These are phyloP conservation scores for Synanthedon myopaeformis DNA, from an alignment of 2,888 invertebrate genomes.

Conservation along the genomic window DNA sequence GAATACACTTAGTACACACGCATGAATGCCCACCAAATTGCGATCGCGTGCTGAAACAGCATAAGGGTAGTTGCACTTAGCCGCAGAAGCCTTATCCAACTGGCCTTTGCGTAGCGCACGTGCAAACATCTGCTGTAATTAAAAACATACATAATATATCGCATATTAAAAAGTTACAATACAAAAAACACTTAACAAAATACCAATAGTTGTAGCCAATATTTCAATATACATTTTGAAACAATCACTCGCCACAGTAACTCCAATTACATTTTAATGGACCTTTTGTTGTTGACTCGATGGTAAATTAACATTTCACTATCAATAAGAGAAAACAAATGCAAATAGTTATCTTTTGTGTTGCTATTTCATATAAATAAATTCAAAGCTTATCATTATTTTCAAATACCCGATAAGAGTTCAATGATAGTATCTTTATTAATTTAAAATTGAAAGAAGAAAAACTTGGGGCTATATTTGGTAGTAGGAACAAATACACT, in stretches of 20 bases:
- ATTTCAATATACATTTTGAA: background rate
- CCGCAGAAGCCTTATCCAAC: constrained; percentile 39
- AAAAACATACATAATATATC: background rate
- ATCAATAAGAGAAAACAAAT: too few species aligned
- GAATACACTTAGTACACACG: background rate
- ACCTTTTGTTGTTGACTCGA: background rate
- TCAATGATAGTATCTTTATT: too few species aligned
- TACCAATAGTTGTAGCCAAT: background rate
- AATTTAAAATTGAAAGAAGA: too few species aligned
- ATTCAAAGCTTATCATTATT: too few species aligned
- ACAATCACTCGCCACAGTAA: background rate
- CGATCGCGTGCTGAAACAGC: constrained; percentile 51
- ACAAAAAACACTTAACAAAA: background rate
- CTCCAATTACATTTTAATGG: background rate
- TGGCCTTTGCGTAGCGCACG: constrained; percentile 3
- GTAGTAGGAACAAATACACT: too few species aligned
- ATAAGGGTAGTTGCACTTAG: constrained; percentile 33
- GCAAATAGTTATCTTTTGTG: too few species aligned
- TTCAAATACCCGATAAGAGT: too few species aligned
- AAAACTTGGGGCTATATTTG: too few species aligned
- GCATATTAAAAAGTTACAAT: background rate
- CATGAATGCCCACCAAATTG: constrained; percentile 18
- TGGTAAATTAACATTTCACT: background rate
- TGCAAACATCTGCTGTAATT: constrained; percentile 5
- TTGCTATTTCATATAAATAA: too few species aligned